phyloP scores from a whole-genome alignment of 2,888 invertebrate species.

The Alitta virens region DNA sequence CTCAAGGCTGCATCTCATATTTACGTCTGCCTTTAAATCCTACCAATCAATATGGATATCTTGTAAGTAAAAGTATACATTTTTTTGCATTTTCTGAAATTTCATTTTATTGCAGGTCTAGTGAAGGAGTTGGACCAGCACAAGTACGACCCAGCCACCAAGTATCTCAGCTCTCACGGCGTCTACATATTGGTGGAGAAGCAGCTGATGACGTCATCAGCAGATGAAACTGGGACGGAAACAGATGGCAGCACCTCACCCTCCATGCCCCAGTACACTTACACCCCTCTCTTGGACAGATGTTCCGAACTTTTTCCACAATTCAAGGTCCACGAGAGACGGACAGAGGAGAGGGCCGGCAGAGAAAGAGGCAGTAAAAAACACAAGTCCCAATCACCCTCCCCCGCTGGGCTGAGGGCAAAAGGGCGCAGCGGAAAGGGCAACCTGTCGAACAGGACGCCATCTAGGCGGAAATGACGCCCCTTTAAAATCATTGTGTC shows the following conservation, averaged over 20 bases:
- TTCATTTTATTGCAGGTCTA: conserved; percentile 36
- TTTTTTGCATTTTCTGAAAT: too few relatives aligned
- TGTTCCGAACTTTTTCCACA: conserved; percentile 48
- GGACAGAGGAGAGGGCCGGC: conserved; percentile 28
- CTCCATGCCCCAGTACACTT: conserved; percentile 34
- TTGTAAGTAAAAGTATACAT: too few relatives aligned
- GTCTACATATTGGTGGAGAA: conserved; percentile 54
- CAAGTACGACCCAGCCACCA: conserved; percentile 48
- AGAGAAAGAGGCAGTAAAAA: conserved; percentile 32
- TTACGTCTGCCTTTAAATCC: too few relatives aligned
- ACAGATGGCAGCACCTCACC: conserved; percentile 24
- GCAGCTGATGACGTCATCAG: conserved; percentile 33
- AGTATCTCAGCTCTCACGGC: conserved; percentile 47
- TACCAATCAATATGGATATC: too few relatives aligned
- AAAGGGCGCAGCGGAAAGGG: neutral
- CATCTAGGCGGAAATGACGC: conserved; percentile 9
- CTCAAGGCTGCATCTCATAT: too few relatives aligned
- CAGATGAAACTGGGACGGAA: conserved; percentile 22
- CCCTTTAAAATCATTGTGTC: too few relatives aligned
- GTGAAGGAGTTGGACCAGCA: conserved; percentile 53
- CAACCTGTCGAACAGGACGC: conserved; percentile 5
- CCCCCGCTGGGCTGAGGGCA: conserved; percentile 41
- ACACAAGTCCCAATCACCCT: conserved; percentile 42
- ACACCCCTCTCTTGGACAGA: conserved; percentile 48
- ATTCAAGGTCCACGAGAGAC: conserved; percentile 43